phyloP scores from a whole-genome alignment of 2,888 invertebrate species.

The Netelia fuscicornis region DNA sequence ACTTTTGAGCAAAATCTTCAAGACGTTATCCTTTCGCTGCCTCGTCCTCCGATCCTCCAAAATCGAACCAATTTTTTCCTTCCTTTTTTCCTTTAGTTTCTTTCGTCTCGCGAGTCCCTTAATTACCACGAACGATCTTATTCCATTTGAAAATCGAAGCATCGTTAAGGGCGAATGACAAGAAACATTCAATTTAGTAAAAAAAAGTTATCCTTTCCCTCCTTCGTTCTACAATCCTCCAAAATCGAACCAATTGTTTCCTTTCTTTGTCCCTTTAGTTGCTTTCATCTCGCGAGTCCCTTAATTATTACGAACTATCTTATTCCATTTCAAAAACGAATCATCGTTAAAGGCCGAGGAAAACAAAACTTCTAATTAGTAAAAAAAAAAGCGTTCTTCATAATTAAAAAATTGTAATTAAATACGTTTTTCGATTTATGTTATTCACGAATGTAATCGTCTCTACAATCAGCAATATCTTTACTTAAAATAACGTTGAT shows the following conservation, averaged over 20 bases:
- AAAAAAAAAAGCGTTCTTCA: conserved; percentile 4
- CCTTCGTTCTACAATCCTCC: not conserved
- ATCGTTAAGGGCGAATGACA: not conserved
- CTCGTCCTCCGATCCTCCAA: conserved; percentile 10
- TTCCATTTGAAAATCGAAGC: not conserved
- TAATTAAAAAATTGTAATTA: not conserved
- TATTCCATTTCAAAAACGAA: not conserved
- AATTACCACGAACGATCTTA: not conserved
- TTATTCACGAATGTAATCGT: not conserved
- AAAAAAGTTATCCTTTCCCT: conserved; percentile 30
- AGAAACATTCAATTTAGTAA: conserved; percentile 5
- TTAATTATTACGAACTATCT: not conserved
- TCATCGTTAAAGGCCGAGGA: not conserved
- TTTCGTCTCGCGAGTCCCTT: not conserved
- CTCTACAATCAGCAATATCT: not conserved
- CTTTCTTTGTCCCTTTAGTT: conserved; percentile 9
- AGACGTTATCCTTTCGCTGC: conserved; percentile 42
- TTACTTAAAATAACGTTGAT: conserved; percentile 24
- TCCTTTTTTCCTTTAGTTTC: conserved; percentile 15
- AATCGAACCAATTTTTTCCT: conserved; percentile 28
- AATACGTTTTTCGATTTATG: not conserved
- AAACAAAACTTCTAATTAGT: not conserved
- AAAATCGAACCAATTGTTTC: conserved; percentile 32
- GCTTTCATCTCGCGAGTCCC: not conserved
- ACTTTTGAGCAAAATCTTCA: conserved; percentile 60